These are phyloP conservation scores for Nesidiocoris tenuis DNA, from an alignment of 2,888 invertebrate species.

Conservation along the genomic window DNA sequence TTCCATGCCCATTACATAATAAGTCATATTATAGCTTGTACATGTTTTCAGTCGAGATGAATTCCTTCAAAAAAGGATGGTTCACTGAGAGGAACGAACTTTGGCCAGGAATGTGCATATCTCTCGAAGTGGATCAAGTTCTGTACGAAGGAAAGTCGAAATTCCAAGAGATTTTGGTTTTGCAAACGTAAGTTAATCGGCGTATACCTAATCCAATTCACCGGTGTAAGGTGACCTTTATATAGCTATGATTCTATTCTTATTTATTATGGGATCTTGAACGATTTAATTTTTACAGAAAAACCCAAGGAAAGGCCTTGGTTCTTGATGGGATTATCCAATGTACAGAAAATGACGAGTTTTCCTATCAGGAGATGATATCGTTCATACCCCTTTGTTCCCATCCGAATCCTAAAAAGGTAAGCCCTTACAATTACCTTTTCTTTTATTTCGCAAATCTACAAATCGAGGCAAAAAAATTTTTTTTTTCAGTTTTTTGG, in stretches of 20 bases:
- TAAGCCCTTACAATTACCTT: constrained; percentile 51
- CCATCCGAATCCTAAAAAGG: constrained; percentile 87
- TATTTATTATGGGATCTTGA: no score
- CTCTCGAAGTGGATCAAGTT: constrained; percentile 77
- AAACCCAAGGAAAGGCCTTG: constrained; percentile 78
- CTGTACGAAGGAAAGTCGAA: constrained; percentile 76
- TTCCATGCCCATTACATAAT: no score
- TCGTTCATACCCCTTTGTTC: constrained; percentile 87
- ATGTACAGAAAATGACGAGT: constrained; percentile 94
- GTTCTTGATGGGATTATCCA: constrained; percentile 96
- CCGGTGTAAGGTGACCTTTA: no score
- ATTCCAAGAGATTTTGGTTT: constrained; percentile 81
- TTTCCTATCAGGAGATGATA: constrained; percentile 98
- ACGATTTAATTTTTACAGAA: constrained; percentile 58
- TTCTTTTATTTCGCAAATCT: neutral
- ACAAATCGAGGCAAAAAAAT: no score
- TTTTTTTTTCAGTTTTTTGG: no score
- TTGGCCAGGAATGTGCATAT: constrained; percentile 89
- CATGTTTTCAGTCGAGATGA: no score
- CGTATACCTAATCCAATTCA: no score
- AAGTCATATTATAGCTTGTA: no score
- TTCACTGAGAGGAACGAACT: constrained; percentile 87
- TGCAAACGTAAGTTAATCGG: constrained; percentile 72
- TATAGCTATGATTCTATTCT: no score
- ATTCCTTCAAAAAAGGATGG: constrained; percentile 78